Evolutionary conservation across 1,140 invertebrate species (phyloP).

Genomic region (Cyclina sinensis): DNA sequence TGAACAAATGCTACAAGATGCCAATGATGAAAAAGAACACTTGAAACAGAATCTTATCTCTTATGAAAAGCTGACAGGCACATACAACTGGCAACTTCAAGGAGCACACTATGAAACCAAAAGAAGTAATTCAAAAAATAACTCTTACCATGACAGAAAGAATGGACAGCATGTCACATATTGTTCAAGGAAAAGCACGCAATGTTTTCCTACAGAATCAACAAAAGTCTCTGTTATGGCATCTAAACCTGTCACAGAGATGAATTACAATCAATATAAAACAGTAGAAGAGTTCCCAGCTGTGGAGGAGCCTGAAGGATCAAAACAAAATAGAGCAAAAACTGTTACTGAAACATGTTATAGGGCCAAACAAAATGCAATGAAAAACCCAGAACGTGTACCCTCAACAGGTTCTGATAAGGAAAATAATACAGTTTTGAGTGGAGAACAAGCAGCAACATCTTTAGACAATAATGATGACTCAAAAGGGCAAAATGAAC

Average conservation of each 20-base stretch:
- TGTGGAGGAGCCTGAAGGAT: background rate
- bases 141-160: background rate
- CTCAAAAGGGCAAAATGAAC: too few relatives aligned
- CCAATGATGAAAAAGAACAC: background rate
- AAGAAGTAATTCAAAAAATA: background rate
- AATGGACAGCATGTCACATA: background rate
- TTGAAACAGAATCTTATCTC: background rate
- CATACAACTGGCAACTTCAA: background rate
- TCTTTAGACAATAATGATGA: background rate
- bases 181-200: background rate
- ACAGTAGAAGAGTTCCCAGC: background rate
- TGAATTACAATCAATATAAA: background rate
- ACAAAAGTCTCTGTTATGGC: background rate
- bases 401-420: background rate
- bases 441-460: background rate
- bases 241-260: background rate
- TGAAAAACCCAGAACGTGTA: background rate
- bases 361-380: background rate
- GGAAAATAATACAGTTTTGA: background rate
- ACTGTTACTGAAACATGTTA: background rate
- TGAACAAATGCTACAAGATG: background rate
- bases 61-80: background rate
- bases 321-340: background rate
- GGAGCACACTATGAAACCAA: background rate
- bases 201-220: background rate